Evolutionary conservation across 2,113 vertebrate species (phyloP).

Genomic region (Eptatretus burgeri): DNA sequence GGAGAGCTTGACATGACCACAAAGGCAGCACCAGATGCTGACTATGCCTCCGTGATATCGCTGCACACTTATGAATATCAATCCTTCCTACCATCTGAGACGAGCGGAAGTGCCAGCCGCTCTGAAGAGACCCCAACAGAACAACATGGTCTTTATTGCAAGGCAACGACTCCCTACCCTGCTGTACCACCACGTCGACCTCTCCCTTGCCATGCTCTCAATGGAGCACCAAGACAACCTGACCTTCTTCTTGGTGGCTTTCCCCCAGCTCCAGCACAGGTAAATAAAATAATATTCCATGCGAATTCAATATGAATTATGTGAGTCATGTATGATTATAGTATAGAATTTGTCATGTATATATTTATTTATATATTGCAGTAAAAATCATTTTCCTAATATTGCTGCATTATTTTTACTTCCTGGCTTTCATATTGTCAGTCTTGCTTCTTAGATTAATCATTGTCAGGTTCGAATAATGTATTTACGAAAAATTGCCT

Average conservation of each 20-base stretch:
- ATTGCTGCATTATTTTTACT: too few species aligned
- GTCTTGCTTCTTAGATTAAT: too few species aligned
- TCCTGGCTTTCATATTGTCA: too few species aligned
- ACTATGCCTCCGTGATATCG: neutral
- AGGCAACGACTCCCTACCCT: neutral
- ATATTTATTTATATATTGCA: too few species aligned
- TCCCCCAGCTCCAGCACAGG: neutral
- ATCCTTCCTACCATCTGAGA: slow-evolving; percentile 2
- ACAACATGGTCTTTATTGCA: neutral
- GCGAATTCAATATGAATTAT: too few species aligned
- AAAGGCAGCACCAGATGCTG: slow-evolving; percentile 1
- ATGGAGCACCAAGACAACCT: neutral
- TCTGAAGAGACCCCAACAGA: neutral
- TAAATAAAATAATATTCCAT: neutral
- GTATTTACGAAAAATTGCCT: too few species aligned
- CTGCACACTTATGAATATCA: slow-evolving; percentile 3
- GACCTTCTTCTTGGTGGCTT: slow-evolving; percentile 5
- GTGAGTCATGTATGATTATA: too few species aligned
- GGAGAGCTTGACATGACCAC: slow-evolving; percentile 73
- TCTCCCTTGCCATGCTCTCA: slow-evolving; percentile 4
- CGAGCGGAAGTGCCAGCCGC: neutral
- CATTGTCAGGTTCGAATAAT: too few species aligned
- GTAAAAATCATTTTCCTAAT: too few species aligned
- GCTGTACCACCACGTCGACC: neutral
- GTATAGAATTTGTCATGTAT: too few species aligned